These are phyloP conservation scores for Odontocerum albicorne DNA, from an alignment of 2,888 invertebrate species.

Conservation along the genomic window DNA sequence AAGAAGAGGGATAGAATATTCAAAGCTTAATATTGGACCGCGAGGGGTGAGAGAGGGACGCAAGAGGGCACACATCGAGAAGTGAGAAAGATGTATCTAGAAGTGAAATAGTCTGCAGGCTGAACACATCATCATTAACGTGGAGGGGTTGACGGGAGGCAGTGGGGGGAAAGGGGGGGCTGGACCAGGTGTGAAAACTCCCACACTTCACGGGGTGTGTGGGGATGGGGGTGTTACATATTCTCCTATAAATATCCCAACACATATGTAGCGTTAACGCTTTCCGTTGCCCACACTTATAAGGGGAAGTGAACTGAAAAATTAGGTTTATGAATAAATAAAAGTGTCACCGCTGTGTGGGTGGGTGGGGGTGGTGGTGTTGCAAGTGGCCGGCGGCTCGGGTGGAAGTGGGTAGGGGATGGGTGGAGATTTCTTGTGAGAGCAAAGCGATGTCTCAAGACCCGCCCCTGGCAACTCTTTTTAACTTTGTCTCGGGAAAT, in stretches of 20 bases:
- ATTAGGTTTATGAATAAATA: constrained; percentile 35
- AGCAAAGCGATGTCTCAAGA: constrained; percentile 30
- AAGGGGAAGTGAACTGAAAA: constrained; percentile 30
- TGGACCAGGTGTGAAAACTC: constrained; percentile 57
- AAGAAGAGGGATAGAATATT: constrained; percentile 44
- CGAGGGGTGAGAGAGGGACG: constrained; percentile 42
- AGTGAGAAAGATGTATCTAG: constrained; percentile 66
- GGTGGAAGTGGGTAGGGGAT: background rate
- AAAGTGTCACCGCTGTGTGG: constrained; percentile 30
- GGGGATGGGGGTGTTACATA: constrained; percentile 20
- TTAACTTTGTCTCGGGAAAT: constrained; percentile 14
- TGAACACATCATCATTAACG: constrained; percentile 80
- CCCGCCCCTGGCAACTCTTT: constrained; percentile 9
- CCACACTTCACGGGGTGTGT: constrained; percentile 45
- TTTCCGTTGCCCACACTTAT: constrained; percentile 16
- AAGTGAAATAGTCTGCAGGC: constrained; percentile 75
- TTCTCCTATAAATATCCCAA: constrained; percentile 30
- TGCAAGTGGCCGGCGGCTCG: constrained; percentile 29
- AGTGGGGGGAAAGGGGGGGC: constrained; percentile 44
- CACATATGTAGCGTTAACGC: constrained; percentile 23
- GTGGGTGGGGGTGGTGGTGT: constrained; percentile 9
- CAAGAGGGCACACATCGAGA: constrained; percentile 49
- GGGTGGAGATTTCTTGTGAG: constrained; percentile 20
- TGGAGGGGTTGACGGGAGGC: constrained; percentile 53
- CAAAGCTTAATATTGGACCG: constrained; percentile 36